Evolutionary conservation across 2,888 invertebrate genomes (phyloP).

Genomic region (Lepidonotus clava): DNA sequence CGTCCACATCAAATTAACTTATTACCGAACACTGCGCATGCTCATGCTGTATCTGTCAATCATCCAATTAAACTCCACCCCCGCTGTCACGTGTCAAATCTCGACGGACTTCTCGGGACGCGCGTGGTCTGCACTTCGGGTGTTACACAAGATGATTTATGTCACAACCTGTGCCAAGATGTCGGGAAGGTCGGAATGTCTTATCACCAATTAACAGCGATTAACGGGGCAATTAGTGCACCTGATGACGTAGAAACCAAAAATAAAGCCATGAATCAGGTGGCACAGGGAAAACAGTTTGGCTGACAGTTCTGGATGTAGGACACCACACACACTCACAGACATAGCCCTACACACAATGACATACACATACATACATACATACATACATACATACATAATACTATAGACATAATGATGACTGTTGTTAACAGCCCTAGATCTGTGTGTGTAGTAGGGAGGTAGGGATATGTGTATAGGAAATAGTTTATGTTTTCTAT

Average conservation of each 20-base stretch:
- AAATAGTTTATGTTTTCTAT: too few species aligned
- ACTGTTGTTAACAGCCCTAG: too few species aligned
- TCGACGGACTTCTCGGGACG: not conserved
- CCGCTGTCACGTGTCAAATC: slow-evolving; percentile 50
- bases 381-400: too few species aligned
- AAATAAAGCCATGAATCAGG: too few species aligned
- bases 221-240: slow-evolving; percentile 21
- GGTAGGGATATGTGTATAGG: too few species aligned
- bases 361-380: too few species aligned
- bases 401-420: too few species aligned
- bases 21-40: slow-evolving; percentile 37
- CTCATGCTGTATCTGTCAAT: slow-evolving; percentile 37
- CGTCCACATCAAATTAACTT: slow-evolving; percentile 39
- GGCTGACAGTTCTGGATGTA: too few species aligned
- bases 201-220: slow-evolving; percentile 18
- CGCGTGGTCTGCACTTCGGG: not conserved
- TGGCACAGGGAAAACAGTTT: too few species aligned
- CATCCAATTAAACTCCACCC: slow-evolving; percentile 50
- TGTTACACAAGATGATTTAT: slow-evolving; percentile 28
- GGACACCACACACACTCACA: too few species aligned
- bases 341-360: too few species aligned
- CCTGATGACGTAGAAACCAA: slow-evolving; percentile 25
- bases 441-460: too few species aligned
- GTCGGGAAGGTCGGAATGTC: not conserved
- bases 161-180: not conserved